Evolutionary conservation across 2,888 invertebrate species (phyloP), one percentile per base, ranked within the genome.

Genomic region (Automeris io): DNA sequence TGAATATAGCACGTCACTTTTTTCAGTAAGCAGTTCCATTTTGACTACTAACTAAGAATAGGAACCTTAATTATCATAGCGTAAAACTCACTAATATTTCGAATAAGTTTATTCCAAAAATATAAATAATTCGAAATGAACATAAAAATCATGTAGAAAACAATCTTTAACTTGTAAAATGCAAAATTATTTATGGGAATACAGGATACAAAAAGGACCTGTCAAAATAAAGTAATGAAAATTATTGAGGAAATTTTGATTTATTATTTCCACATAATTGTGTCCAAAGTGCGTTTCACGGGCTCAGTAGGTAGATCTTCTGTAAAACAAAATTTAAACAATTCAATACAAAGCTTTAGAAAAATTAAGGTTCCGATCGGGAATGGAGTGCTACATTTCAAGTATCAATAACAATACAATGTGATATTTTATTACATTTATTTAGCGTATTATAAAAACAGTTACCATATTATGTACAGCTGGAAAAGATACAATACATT

Each of bases 391-490:
- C 86, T 82, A 80, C 69, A 70, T 66, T 71, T 54, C 51, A 63
- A 56, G 49, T 54, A 66, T 76, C 70, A 86, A 83, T 83, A 86
- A 83, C 80, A 86, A 85, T 82, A 77, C 85, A 80, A 70, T 66
- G 56, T 59, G 71, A 81, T 86, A 80, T 83, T 82, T 78, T 61
- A 85, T 80, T 79, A 77, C 77, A 81, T 85, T 86, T 86, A 83
- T 85, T 85, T 74, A 85, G 71, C 75, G 79, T 83, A 85, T 75
- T 86, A 86, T 85, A 86, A 86, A 83, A 83, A 85, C 85, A 85
- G 83, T 81, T 83, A 83, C 75, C 76, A 81, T 80, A 76, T 90
- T 74, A 85, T 91, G 77, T 86, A 86, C 85, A 86, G 79, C 71
- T 81, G 80, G 80, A 85, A 82, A 75, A 73, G 89, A 75, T 85